Conservation (phyloP, 2,888 invertebrate species). For the Laothoe populi region DNA sequence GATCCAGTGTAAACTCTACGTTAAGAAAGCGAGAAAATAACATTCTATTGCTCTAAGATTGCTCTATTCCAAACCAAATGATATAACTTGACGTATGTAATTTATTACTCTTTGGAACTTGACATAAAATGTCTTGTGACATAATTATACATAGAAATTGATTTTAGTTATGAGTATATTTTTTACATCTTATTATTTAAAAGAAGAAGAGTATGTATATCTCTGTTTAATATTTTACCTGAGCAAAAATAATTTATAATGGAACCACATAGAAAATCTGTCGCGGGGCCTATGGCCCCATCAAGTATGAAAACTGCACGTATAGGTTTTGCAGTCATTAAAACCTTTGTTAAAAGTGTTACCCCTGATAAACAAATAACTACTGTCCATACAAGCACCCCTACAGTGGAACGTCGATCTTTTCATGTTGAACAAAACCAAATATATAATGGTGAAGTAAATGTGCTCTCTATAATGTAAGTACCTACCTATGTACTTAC, state of each 20-base stretch:
- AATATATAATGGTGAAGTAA: slow-evolving; percentile 70
- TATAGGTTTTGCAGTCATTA: slow-evolving; percentile 61
- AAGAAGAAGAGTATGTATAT: too few relatives aligned
- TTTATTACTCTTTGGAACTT: neutral
- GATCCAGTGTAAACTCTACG: too few relatives aligned
- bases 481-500: slow-evolving; percentile 36
- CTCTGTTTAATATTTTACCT: slow-evolving; percentile 4
- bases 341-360: slow-evolving; percentile 47
- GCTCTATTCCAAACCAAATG: too few relatives aligned
- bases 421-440: slow-evolving; percentile 64
- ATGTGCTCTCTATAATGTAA: slow-evolving; percentile 73
- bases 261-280: slow-evolving; percentile 66
- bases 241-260: slow-evolving; percentile 39
- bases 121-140: neutral
- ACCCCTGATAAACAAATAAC: slow-evolving; percentile 63
- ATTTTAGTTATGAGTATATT: neutral
- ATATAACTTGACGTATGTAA: too few relatives aligned
- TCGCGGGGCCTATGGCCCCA: slow-evolving; percentile 66
- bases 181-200: too few relatives aligned
- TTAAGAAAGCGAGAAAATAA: too few relatives aligned
- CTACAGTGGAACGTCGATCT: slow-evolving; percentile 60
- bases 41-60: too few relatives aligned
- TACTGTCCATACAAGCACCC: slow-evolving; percentile 68
- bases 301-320: slow-evolving; percentile 55
- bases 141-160: neutral